These are phyloP conservation scores for Busseola fusca DNA, from an alignment of 2,888 invertebrate genomes.

Conservation along the genomic window DNA sequence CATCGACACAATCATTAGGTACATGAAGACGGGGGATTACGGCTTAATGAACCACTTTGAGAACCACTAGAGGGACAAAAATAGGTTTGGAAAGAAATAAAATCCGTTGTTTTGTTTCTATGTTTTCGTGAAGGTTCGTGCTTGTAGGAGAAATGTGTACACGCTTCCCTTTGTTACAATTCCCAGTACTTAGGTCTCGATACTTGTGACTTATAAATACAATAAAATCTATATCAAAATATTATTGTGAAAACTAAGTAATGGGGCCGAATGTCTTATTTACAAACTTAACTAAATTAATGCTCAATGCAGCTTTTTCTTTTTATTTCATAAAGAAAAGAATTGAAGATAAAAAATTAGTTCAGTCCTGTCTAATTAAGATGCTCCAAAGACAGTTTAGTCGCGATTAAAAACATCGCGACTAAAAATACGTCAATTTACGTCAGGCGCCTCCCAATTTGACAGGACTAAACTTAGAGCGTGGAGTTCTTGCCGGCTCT, in stretches of 20 bases:
- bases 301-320: too few species aligned
- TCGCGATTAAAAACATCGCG: too few species aligned
- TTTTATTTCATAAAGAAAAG: too few species aligned
- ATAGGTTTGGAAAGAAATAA: conserved; percentile 43
- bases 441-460: too few species aligned
- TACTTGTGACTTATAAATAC: neutral
- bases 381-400: too few species aligned
- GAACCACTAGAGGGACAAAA: conserved; percentile 45
- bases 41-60: conserved; percentile 54
- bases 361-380: too few species aligned
- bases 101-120: conserved; percentile 43
- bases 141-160: neutral
- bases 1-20: conserved; percentile 57
- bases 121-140: neutral
- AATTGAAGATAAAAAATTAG: too few species aligned
- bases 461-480: too few species aligned
- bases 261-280: neutral
- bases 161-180: neutral
- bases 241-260: neutral
- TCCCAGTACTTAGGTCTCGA: neutral
- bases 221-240: neutral
- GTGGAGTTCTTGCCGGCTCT: too few species aligned
- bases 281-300: too few species aligned
- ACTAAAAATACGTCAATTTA: too few species aligned
- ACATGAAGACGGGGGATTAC: conserved; percentile 49